Base-by-base conservation (phyloP, 1,140 invertebrate genomes). In the Diuraphis noxia region DNA sequence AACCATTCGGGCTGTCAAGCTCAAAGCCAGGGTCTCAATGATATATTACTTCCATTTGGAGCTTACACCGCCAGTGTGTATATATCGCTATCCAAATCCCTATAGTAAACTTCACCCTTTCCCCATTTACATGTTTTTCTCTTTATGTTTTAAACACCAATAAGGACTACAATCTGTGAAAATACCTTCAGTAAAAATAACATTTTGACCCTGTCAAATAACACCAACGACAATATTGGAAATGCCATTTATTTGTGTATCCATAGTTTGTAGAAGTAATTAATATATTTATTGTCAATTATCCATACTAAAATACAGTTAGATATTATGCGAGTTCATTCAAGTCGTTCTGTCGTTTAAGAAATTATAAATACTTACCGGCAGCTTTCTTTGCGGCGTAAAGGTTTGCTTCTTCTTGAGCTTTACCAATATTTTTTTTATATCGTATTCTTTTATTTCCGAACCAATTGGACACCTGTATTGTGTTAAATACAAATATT, bases 391-490 rank as follows among this genome's bases (percentile, higher is more conserved):
- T 99, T 85, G 99, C 98, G 92, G 99, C 99, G 94, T 99, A 99
- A 93, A 99, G 95, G 94, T 99, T 99, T 63, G 99, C 99, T 95
- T 99, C 99, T 95, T 99, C 99, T 94, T 99, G 99, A 91, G 99
- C 99, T 95, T 99, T 99, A 92, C 99, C 98, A 92, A 99, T 99
- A 94, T 99, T 99, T 95, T 99, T 99, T 96, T 99, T 99, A 95
- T 99, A 99, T 93, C 99, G 96, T 95, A 99, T 99, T 94, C 99
- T 96, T 94, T 99, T 99, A 95, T 99, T 99, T 92, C 99, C 99
- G 94, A 99, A 99, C 99, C 99, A 99, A 96, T 98, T 99, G 92
- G 98, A 98, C 91, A 99, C 98, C 97, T 98, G 30, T 93, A 92
- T n/a, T 1, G 19, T 46, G 72, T 81, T 43, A 30, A n/a, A 40